Evolutionary conservation across 2,888 invertebrate species (phyloP), one percentile per base, ranked within the genome.

Genomic region (Clitarchus hookeri): DNA sequence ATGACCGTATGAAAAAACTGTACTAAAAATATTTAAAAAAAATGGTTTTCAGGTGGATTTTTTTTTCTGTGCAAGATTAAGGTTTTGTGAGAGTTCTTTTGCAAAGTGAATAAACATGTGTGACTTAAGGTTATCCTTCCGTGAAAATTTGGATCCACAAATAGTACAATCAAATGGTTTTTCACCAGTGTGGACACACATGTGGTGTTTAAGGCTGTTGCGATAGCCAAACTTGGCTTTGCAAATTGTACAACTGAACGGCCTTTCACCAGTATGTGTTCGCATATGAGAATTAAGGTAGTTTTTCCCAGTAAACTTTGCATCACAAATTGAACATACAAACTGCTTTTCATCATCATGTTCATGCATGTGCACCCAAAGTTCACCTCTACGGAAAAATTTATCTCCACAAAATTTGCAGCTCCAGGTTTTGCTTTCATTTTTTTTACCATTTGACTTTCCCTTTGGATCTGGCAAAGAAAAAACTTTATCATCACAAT

Each of bases 401-500:
- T 11, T 65, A 8, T 0, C 65, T 65, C 16, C n/a, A 65, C 65
- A 65, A 65, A 16, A 65, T 23, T 19, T 16, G n/a, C 65, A 65
- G n/a, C n/a, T 65, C 65, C 65, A 65, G 8, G n/a, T 65, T 19
- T 65, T 65, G n/a, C 19, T 23, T n/a, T n/a, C 65, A 65, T 1
- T 23, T n/a, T 65, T 65, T 16, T 11, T 23, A 65, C 8, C 8
- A 8, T 23, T 65, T 19, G 8, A 65, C 8, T 65, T 65, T n/a
- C 8, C n/a, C 16, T 65, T 65, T 8, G 0, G 11, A 19, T 65
- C 16, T 65, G 65, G 65, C 65, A 65, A 65, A n/a, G 65, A 65
- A 9, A 83, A 44, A 11, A 54, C 77, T 36, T 77, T 85, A 26
- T 85, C 83, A 19, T 77, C 85, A 25, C 77, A 27, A 48, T 85